A percentile compares a stretch with the other conserved stretches of the same genome.
phyloP scores from a whole-genome alignment of 2,113 vertebrate genomes.

The Gambusia affinis region DNA sequence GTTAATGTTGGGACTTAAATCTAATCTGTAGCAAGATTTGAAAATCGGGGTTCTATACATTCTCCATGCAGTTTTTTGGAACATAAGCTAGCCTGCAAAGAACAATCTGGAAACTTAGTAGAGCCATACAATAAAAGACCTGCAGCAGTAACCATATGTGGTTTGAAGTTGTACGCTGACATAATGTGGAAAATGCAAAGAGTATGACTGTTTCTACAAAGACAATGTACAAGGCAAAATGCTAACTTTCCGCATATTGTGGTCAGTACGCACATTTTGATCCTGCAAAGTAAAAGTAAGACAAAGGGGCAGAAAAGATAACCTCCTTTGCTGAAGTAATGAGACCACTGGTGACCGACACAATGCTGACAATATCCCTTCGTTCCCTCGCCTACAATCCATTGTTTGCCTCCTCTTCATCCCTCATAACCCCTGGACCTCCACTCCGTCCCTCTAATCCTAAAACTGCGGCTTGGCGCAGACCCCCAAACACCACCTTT shows the following conservation, averaged over 20 bases:
- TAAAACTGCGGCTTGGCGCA: constrained; percentile 56
- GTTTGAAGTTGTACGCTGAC: background rate
- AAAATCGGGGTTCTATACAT: background rate
- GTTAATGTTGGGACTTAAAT: background rate
- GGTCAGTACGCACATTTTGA: constrained; percentile 9
- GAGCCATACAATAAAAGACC: background rate
- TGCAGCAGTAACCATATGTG: background rate
- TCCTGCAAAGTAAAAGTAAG: constrained; percentile 25
- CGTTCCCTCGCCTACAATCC: constrained; percentile 37
- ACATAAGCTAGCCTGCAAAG: background rate
- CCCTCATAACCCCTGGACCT: constrained; percentile 58
- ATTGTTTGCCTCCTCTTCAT: constrained; percentile 61
- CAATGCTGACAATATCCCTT: constrained; percentile 46
- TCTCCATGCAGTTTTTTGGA: background rate
- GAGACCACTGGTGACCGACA: constrained; percentile 30
- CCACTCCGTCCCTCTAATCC: constrained; percentile 67
- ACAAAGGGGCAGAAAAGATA: constrained; percentile 16
- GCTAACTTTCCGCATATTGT: background rate
- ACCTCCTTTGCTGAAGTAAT: constrained; percentile 27
- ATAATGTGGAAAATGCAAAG: background rate
- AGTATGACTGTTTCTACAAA: background rate
- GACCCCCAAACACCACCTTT: constrained; percentile 59
- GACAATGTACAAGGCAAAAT: background rate
- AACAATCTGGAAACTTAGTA: background rate
- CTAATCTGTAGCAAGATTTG: background rate